Conservation (phyloP, 2,797 vertebrate genomes). For the Schizopygopsis pylzovi region DNA sequence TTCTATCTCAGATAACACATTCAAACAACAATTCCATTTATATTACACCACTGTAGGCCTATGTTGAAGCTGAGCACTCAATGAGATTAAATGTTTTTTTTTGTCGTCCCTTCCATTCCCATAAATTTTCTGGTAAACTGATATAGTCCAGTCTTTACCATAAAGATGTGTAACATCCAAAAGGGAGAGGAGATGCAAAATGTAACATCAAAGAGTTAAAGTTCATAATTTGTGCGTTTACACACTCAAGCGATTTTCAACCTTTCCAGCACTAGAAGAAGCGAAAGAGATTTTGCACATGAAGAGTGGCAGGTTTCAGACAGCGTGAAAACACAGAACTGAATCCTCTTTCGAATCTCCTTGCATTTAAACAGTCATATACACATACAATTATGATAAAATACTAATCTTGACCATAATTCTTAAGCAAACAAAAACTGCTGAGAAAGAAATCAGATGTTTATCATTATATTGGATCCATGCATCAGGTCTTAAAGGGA, state of each 20-base stretch:
- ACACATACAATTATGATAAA: not conserved
- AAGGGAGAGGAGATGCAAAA: not conserved
- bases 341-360: not conserved
- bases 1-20: not conserved
- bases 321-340: not conserved
- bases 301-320: no score
- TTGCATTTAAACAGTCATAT: not conserved
- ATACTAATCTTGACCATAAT: no score
- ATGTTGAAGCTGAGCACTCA: constrained; percentile 30
- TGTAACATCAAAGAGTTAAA: not conserved
- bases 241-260: not conserved
- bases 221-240: not conserved
- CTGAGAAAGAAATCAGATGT: no score
- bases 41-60: constrained; percentile 3
- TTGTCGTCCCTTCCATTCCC: not conserved
- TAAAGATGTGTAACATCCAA: not conserved
- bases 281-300: no score
- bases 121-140: not conserved
- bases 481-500: no score
- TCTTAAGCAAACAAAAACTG: no score
- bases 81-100: constrained; percentile 51
- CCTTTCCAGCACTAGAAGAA: not conserved
- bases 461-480: no score
- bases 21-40: not conserved
- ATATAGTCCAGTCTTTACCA: not conserved